Evolutionary conservation across 2,797 vertebrate genomes (phyloP).

Genomic region (Coregonus suidteri): DNA sequence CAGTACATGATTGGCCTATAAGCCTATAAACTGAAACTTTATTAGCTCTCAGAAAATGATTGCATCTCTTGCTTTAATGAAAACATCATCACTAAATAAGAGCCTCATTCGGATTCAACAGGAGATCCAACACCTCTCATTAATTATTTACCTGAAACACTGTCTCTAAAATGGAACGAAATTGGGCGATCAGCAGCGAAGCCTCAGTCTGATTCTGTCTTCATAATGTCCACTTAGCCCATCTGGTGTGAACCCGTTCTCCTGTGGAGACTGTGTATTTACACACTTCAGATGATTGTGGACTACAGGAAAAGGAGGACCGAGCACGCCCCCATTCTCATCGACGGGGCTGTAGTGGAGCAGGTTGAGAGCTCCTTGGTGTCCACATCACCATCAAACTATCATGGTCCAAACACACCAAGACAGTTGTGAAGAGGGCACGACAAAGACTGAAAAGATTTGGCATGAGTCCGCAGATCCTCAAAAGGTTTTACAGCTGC

Average conservation of each 20-base stretch:
- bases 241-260: not conserved
- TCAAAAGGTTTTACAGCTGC: no score
- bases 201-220: not conserved
- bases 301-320: no score
- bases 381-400: no score
- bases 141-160: constrained; percentile 2
- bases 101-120: not conserved
- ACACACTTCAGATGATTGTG: not conserved
- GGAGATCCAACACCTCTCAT: not conserved
- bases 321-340: no score
- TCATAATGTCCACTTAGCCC: not conserved
- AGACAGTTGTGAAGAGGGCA: no score
- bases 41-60: not conserved
- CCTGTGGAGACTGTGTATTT: not conserved
- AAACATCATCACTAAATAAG: not conserved
- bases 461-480: no score
- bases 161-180: not conserved
- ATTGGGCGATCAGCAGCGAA: not conserved
- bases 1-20: not conserved
- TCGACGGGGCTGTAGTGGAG: no score
- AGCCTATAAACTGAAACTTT: not conserved
- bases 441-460: no score
- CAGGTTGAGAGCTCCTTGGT: no score
- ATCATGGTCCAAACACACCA: no score
- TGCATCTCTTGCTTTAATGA: not conserved